Evolutionary conservation across 2,888 invertebrate species (phyloP), one percentile per base, ranked within the genome.

Genomic region (Tenthredo livida): DNA sequence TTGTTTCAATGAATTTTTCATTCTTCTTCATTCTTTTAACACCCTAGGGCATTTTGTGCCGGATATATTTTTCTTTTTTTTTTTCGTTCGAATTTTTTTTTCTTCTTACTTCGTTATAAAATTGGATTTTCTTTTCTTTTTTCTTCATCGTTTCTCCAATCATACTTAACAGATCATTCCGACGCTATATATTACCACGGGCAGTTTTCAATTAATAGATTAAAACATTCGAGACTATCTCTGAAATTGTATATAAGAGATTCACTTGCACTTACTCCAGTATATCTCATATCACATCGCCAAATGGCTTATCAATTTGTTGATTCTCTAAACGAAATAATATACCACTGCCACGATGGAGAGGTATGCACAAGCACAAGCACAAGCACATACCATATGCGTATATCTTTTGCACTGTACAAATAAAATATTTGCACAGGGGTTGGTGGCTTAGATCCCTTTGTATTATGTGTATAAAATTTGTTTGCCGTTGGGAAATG

Each of bases 1-100:
- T 21, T 40, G 7, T 77, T 50, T n/a, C n/a, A 54, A 73, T 73
- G n/a, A 73, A 73, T 73, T 73, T 73, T 40, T 10, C 43, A 73
- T 43, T 73, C 15, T 21, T 43, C 21, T 43, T n/a, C 67, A 67
- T 67, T 67, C 67, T 17, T 43, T n/a, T 17, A 37, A 43, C 40
- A 43, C 43, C 21, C 37, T 67, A 12, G 73, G 43, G 6, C 43
- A 7, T 25, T 40, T 40, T 17, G 9, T 43, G 6, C 25, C 21
- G 1, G n/a, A 73, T 43, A 73, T 21, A 43, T 73, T 73, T 9
- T 65, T 6, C 15, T 50, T n/a, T 29, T 17, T n/a, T n/a, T 54
- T 54, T 54, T 43, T 25, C 9, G 17, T 29, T 29, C 29, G 29
- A 29, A 43, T 73, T 73, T 9, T 65, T 6, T 50, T 50, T n/a